Conservation (phyloP, 2,797 vertebrate genomes). For the Allobates femoralis region DNA sequence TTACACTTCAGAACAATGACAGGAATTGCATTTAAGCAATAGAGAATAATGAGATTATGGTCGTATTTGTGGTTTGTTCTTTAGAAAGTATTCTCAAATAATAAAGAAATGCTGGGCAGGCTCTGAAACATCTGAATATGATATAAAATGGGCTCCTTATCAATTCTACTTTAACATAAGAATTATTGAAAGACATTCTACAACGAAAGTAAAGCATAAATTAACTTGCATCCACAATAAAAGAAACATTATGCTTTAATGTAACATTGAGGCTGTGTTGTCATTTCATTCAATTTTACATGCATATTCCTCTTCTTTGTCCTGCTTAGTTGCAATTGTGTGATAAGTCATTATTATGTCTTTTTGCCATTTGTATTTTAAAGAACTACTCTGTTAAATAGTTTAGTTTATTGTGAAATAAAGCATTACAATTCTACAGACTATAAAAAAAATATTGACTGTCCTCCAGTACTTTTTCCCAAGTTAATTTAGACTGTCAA, state of each 20-base stretch:
- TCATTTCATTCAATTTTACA: not conserved
- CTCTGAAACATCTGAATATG: constrained; percentile 57
- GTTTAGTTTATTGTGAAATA: not conserved
- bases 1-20: constrained; percentile 36
- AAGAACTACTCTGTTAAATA: not conserved
- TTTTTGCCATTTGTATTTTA: not conserved
- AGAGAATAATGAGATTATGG: constrained; percentile 45
- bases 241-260: constrained; percentile 19
- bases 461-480: too few relatives aligned
- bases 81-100: constrained; percentile 42
- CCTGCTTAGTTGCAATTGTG: not conserved
- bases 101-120: constrained; percentile 26
- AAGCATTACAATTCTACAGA: not conserved
- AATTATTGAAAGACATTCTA: constrained; percentile 46
- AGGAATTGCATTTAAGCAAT: constrained; percentile 45
- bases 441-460: not conserved
- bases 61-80: constrained; percentile 34
- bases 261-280: not conserved
- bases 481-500: too few relatives aligned
- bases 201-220: constrained; percentile 50
- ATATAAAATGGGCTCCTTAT: constrained; percentile 54
- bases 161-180: constrained; percentile 49
- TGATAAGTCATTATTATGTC: not conserved
- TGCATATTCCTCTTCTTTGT: not conserved
- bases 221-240: constrained; percentile 37